Percentiles rank a stretch among this genome's conserved stretches.
Conservation (phyloP, 1,140 invertebrate genomes). For the Rhopalosiphum maidis region DNA sequence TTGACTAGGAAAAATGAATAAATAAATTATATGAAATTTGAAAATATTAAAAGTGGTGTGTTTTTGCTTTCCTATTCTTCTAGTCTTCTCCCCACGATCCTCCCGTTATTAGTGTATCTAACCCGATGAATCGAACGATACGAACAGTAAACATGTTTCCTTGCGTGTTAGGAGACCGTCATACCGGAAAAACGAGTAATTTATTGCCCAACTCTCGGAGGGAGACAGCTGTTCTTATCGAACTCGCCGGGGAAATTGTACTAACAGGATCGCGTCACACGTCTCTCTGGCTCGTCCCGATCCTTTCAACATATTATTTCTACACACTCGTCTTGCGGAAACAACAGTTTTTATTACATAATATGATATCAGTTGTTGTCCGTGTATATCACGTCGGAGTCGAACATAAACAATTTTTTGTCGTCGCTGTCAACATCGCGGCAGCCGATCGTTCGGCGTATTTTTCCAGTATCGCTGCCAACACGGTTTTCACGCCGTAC, state of each 20-base stretch:
- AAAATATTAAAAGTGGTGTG: neutral
- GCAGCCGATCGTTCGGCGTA: neutral
- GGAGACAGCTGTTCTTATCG: neutral
- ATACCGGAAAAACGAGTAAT: neutral
- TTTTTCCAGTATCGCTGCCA: neutral
- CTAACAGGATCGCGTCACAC: neutral
- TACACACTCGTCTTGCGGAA: neutral
- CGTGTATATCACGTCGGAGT: neutral
- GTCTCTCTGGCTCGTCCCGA: neutral
- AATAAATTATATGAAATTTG: constrained; percentile 44
- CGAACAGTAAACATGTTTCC: neutral
- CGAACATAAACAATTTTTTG: neutral
- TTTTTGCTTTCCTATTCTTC: neutral
- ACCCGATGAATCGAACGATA: neutral
- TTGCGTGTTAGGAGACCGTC: no score
- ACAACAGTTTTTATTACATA: neutral
- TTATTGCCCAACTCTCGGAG: neutral
- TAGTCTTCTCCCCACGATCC: neutral
- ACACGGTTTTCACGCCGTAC: constrained; percentile 7
- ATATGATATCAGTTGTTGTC: neutral
- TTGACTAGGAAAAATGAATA: constrained; percentile 36
- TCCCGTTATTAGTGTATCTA: neutral
- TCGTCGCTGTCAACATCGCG: neutral
- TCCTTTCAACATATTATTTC: neutral
- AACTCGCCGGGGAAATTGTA: neutral